Percentiles rank a stretch among this genome's conserved stretches.
Evolutionary conservation across 1,140 invertebrate genomes (phyloP).

Genomic region (Mylabris phalerata): DNA sequence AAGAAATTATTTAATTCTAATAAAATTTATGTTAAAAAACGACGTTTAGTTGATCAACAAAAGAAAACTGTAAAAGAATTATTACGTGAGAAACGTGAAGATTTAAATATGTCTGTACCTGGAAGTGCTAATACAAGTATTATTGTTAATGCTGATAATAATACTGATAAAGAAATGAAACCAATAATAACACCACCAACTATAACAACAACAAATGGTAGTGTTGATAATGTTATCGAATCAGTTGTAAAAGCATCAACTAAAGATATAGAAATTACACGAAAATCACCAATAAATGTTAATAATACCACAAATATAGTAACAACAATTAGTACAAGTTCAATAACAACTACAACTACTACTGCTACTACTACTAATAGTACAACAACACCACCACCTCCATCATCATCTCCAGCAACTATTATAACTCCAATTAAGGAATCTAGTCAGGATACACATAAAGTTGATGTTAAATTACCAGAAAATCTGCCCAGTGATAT

Average conservation of each 20-base stretch:
- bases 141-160: conserved; percentile 21
- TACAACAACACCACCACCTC: too few relatives aligned
- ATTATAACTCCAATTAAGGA: neutral
- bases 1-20: conserved; percentile 41
- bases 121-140: conserved; percentile 14
- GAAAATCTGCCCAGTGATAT: conserved; percentile 52
- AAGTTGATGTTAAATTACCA: conserved; percentile 46
- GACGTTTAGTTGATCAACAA: conserved; percentile 36
- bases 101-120: conserved; percentile 32
- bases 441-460: conserved; percentile 10
- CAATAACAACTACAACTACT: too few relatives aligned
- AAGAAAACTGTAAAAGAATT: conserved; percentile 39
- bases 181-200: too few relatives aligned
- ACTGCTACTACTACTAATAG: too few relatives aligned
- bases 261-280: too few relatives aligned
- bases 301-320: too few relatives aligned
- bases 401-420: too few relatives aligned
- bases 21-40: conserved; percentile 42
- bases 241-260: conserved; percentile 49
- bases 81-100: conserved; percentile 41
- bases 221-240: conserved; percentile 48
- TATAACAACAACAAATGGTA: conserved; percentile 8
- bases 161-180: too few relatives aligned
- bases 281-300: neutral
- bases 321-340: too few relatives aligned